Conservation (phyloP, 2,797 vertebrate genomes). For the Sebastes cheni region DNA sequence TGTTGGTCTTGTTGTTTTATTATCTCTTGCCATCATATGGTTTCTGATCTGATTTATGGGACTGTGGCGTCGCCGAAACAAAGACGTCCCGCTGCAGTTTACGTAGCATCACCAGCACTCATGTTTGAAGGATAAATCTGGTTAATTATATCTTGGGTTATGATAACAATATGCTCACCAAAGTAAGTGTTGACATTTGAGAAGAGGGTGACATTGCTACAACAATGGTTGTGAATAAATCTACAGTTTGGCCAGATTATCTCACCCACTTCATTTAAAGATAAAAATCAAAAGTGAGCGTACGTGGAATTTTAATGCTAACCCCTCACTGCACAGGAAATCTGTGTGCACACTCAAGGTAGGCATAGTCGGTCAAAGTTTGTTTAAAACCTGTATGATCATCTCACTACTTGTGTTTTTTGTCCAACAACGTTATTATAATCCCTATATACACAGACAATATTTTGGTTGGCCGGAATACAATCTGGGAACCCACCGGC, state of each 20-base stretch:
- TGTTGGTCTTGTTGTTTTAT: conserved; percentile 37
- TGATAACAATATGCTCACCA: neutral
- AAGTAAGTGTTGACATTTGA: neutral
- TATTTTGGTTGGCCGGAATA: too few relatives aligned
- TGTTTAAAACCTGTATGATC: neutral
- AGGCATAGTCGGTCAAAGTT: neutral
- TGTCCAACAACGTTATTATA: too few relatives aligned
- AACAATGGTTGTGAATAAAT: neutral
- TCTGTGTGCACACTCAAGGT: neutral
- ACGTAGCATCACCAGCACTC: neutral
- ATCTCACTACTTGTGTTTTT: neutral
- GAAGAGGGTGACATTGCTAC: neutral
- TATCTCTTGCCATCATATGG: conserved; percentile 20
- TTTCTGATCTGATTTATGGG: conserved; percentile 36
- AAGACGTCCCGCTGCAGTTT: conserved; percentile 14
- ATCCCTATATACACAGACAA: too few relatives aligned
- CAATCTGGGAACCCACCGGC: too few relatives aligned
- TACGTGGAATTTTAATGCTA: neutral
- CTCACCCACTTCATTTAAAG: neutral
- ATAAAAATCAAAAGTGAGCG: neutral
- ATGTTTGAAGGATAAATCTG: conserved; percentile 11
- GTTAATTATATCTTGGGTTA: neutral
- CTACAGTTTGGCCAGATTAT: neutral
- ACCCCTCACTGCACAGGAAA: neutral
- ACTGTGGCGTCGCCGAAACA: conserved; percentile 4